Conservation (phyloP, 92 coral and sea anemone species). For the Palythoa heliodiscus region DNA sequence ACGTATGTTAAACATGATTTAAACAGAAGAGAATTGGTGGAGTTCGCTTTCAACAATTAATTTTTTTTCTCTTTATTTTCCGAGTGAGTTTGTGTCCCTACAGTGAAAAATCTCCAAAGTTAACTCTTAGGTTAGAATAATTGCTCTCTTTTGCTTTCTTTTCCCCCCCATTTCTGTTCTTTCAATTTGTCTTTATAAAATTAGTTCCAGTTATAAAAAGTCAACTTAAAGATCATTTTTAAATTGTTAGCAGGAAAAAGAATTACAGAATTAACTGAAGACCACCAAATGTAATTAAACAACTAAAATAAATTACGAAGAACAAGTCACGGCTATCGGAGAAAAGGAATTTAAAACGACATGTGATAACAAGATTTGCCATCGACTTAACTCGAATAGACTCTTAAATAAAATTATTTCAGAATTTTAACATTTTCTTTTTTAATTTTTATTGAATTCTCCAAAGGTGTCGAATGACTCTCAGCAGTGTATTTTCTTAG, state of each 20-base stretch:
- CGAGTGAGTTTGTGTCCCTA: background rate
- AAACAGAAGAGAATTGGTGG: background rate
- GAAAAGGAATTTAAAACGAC: no score
- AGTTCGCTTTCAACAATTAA: background rate
- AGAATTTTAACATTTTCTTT: no score
- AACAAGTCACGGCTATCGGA: no score
- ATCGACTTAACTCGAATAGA: no score
- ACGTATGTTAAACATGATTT: background rate
- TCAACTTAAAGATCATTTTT: background rate
- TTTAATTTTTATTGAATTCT: no score
- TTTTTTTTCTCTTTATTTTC: background rate
- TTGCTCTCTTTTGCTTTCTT: background rate
- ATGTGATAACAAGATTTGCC: no score
- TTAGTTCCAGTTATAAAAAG: background rate
- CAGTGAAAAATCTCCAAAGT: background rate
- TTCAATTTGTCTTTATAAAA: background rate
- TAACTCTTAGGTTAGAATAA: background rate
- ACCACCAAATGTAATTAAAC: background rate
- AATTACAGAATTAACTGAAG: background rate
- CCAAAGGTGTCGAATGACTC: no score
- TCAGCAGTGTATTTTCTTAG: no score
- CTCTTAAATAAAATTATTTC: no score
- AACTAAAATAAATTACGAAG: background rate
- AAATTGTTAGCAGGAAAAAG: background rate
- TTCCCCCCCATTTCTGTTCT: background rate